These are phyloP conservation scores for Macrotis lagotis DNA, from an alignment of 2,113 vertebrate genomes.

Conservation along the genomic window DNA sequence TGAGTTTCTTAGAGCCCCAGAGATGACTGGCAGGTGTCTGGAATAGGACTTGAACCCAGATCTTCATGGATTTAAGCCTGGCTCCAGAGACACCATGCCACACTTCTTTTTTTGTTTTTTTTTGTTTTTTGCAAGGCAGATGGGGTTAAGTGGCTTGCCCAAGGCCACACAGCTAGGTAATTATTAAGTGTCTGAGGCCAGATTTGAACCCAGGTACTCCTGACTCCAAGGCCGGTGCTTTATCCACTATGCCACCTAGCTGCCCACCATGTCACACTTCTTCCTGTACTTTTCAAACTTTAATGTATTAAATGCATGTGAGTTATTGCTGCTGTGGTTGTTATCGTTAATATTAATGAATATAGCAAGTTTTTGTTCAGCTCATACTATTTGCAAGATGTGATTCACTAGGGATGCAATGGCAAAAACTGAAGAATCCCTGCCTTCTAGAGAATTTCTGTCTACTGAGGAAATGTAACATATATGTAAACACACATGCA, in stretches of 20 bases:
- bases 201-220: neutral
- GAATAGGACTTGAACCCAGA: no score
- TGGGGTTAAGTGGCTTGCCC: no score
- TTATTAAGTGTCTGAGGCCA: neutral
- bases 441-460: neutral
- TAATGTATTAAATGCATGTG: neutral
- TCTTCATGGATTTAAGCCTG: no score
- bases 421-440: neutral
- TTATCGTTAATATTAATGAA: neutral
- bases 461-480: neutral
- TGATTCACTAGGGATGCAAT: neutral
- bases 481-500: neutral
- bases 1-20: no score
- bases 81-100: no score
- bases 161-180: neutral
- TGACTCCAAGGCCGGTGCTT: neutral
- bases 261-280: no score
- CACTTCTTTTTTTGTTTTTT: no score
- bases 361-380: neutral
- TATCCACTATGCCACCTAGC: no score
- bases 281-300: neutral
- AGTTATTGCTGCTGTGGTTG: neutral
- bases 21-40: no score
- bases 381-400: neutral
- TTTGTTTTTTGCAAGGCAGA: no score